Evolutionary conservation across 2,113 vertebrate genomes (phyloP).

Genomic region (Apeltes quadracus): DNA sequence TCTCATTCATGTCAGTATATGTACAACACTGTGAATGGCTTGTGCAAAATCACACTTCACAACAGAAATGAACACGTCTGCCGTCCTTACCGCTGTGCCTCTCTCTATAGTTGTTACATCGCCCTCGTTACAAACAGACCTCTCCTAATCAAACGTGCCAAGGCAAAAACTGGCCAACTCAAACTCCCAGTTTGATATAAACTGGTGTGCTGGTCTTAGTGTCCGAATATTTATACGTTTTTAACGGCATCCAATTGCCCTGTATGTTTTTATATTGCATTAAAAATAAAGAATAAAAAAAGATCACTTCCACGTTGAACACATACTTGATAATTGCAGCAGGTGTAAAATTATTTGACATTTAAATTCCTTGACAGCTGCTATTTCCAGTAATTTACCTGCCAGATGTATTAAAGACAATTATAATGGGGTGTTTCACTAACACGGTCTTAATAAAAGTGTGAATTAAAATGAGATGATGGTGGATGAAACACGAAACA

Average conservation of each 20-base stretch:
- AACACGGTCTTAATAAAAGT: not conserved
- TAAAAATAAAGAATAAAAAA: not conserved
- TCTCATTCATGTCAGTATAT: conserved; percentile 18
- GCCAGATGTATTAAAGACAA: not conserved
- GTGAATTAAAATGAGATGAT: conserved; percentile 14
- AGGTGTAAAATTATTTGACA: conserved; percentile 8
- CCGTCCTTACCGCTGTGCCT: not conserved
- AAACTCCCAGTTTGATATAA: not conserved
- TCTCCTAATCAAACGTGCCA: not conserved
- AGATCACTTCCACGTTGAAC: not conserved
- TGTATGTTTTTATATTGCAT: not conserved
- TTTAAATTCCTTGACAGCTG: conserved; percentile 36
- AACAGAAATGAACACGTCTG: not conserved
- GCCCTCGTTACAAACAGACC: not conserved
- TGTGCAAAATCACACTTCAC: not conserved
- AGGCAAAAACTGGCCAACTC: not conserved
- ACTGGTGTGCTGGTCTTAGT: not conserved
- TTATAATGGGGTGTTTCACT: not conserved
- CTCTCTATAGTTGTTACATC: not conserved
- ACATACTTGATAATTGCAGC: conserved; percentile 20
- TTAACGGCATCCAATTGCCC: not conserved
- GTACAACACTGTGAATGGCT: not conserved
- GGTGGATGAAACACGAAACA: conserved; percentile 20
- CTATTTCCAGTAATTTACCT: conserved; percentile 19
- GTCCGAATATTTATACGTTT: not conserved